phyloP scores from a whole-genome alignment of 2,797 vertebrate species.

The Acipenser ruthenus region DNA sequence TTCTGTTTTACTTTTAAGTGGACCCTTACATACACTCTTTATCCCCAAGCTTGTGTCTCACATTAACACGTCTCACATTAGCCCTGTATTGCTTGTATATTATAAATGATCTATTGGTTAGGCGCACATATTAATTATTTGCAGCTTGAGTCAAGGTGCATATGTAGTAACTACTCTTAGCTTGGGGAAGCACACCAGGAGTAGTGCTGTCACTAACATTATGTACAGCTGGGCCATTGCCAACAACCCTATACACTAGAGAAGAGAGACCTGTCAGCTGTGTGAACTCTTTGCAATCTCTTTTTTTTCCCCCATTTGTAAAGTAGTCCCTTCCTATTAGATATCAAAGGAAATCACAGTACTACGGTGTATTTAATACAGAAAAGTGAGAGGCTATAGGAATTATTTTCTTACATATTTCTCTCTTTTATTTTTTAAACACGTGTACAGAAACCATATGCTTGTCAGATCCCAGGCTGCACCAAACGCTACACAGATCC shows the following conservation, averaged over 20 bases:
- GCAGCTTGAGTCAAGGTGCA: constrained; percentile 8
- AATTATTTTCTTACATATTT: not conserved
- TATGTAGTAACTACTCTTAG: not conserved
- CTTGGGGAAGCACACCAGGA: constrained; percentile 14
- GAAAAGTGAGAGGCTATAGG: constrained; percentile 10
- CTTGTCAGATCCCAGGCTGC: constrained; percentile 95
- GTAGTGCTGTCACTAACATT: constrained; percentile 10
- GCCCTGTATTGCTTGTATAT: not conserved
- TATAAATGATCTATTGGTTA: constrained; percentile 2
- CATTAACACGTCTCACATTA: not conserved
- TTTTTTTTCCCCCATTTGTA: constrained; percentile 1
- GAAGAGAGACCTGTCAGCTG: not conserved
- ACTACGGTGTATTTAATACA: not conserved
- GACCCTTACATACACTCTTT: not conserved
- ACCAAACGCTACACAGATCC: constrained; percentile 97
- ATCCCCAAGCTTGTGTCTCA: not conserved
- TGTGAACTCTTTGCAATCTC: not conserved
- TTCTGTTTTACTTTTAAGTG: not conserved
- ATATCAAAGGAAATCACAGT: not conserved
- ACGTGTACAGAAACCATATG: constrained; percentile 81
- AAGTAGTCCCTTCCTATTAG: constrained; percentile 8
- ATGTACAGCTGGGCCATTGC: not conserved
- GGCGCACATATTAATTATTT: constrained; percentile 5
- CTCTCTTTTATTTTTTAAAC: constrained; percentile 1
- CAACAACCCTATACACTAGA: not conserved